phyloP scores from a whole-genome alignment of 2,113 vertebrate species.

The Nettapus auritus region DNA sequence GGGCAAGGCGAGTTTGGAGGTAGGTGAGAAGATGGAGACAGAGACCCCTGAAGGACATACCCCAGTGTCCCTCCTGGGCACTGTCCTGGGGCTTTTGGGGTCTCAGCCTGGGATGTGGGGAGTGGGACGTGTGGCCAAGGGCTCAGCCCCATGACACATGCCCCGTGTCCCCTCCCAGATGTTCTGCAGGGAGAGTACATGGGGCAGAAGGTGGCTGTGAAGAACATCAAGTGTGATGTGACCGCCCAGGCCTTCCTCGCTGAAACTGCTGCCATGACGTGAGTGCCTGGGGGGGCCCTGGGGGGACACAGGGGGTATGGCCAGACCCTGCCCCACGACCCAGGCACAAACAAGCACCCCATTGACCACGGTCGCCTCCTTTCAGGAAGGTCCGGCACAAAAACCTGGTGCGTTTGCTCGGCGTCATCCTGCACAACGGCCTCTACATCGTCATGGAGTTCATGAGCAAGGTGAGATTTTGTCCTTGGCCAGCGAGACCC shows the following conservation, averaged over 20 bases:
- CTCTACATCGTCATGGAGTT: conserved; percentile 93
- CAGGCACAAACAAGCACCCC: accelerated
- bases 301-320: background rate
- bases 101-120: background rate
- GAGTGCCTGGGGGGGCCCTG: conserved; percentile 30
- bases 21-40: conserved; percentile 54
- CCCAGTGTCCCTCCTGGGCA: accelerated
- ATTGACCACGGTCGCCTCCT: accelerated
- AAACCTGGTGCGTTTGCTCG: conserved; percentile 89
- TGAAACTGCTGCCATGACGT: conserved; percentile 94
- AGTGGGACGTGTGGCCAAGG: accelerated
- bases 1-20: conserved; percentile 93
- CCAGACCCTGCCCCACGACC: background rate
- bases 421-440: conserved; percentile 90
- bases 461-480: conserved; percentile 86
- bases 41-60: background rate
- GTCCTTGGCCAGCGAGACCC: background rate
- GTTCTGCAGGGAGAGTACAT: conserved; percentile 89
- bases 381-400: conserved; percentile 89
- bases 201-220: conserved; percentile 91
- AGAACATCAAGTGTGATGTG: conserved; percentile 92
- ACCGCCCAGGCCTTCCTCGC: conserved; percentile 90
- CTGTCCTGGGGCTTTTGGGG: background rate
- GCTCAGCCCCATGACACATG: background rate
- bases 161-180: conserved; percentile 44